phyloP scores from a whole-genome alignment of 2,797 vertebrate species.

The Rhyacichthys aspro region DNA sequence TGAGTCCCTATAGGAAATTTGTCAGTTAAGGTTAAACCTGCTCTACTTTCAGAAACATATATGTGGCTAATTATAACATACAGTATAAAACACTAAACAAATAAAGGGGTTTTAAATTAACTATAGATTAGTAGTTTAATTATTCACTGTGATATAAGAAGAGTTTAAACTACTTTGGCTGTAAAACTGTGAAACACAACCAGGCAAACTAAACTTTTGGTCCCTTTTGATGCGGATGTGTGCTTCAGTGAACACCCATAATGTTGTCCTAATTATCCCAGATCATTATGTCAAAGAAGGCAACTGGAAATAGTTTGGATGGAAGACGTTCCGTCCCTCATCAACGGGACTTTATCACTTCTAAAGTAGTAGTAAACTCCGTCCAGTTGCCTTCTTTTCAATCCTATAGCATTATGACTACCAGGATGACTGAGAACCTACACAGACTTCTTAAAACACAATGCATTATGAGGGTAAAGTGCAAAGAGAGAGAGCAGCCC shows the following conservation, averaged over 20 bases:
- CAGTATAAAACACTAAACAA: background rate
- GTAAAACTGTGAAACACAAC: background rate
- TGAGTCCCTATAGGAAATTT: too few species aligned
- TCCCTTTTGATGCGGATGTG: conserved; percentile 6
- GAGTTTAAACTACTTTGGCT: background rate
- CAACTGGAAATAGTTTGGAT: too few species aligned
- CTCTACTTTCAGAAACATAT: too few species aligned
- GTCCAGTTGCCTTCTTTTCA: too few species aligned
- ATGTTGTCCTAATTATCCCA: conserved; percentile 29
- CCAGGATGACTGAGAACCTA: too few species aligned
- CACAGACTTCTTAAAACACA: too few species aligned
- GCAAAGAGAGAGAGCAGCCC: conserved; percentile 12
- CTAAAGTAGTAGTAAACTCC: too few species aligned
- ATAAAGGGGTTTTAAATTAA: background rate
- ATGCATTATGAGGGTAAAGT: conserved; percentile 30
- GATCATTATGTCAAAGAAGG: conserved; percentile 35
- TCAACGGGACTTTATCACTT: too few species aligned
- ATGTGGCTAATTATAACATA: too few species aligned
- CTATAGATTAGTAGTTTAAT: background rate
- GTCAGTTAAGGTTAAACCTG: too few species aligned
- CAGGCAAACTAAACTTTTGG: background rate
- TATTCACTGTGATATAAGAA: background rate
- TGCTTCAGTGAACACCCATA: conserved; percentile 35
- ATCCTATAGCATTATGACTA: too few species aligned
- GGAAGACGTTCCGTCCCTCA: too few species aligned